These are phyloP conservation scores for Trachelus iudaicus DNA, from an alignment of 2,888 invertebrate genomes.

Conservation along the genomic window DNA sequence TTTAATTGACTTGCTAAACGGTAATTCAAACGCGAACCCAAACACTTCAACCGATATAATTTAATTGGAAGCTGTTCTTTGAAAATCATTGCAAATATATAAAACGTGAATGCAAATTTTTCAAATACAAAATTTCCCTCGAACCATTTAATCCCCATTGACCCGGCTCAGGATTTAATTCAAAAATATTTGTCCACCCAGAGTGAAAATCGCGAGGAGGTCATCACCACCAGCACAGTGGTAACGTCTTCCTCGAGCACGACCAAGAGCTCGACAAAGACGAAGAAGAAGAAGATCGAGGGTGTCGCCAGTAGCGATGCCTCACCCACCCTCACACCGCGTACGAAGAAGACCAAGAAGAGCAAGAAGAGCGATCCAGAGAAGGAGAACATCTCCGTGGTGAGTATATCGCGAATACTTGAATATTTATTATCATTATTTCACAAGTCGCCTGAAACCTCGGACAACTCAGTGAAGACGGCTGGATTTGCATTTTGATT, in stretches of 20 bases:
- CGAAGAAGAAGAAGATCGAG: slow-evolving; percentile 64
- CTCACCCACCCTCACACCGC: slow-evolving; percentile 60
- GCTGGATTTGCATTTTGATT: background rate
- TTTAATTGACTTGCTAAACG: background rate
- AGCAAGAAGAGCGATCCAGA: slow-evolving; percentile 72
- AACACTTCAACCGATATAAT: background rate
- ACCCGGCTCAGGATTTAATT: background rate
- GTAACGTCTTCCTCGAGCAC: slow-evolving; percentile 42
- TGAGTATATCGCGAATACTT: slow-evolving; percentile 62
- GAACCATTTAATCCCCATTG: background rate
- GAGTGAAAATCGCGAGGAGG: slow-evolving; percentile 62
- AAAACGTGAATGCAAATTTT: no score
- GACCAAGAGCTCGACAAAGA: slow-evolving; percentile 54
- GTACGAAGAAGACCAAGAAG: slow-evolving; percentile 74
- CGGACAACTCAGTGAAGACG: background rate
- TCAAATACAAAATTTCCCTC: no score
- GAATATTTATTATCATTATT: background rate
- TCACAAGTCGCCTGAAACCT: background rate
- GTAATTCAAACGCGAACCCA: background rate
- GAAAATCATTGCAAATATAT: background rate
- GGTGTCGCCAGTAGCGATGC: slow-evolving; percentile 59
- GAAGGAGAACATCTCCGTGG: slow-evolving; percentile 77
- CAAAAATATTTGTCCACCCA: slow-evolving; percentile 22
- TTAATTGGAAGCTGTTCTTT: background rate
- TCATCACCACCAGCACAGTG: slow-evolving; percentile 55